Evolutionary conservation across 2,888 invertebrate genomes (phyloP), one percentile per base, ranked within the genome.

Genomic region (Mactromeris polynyma): DNA sequence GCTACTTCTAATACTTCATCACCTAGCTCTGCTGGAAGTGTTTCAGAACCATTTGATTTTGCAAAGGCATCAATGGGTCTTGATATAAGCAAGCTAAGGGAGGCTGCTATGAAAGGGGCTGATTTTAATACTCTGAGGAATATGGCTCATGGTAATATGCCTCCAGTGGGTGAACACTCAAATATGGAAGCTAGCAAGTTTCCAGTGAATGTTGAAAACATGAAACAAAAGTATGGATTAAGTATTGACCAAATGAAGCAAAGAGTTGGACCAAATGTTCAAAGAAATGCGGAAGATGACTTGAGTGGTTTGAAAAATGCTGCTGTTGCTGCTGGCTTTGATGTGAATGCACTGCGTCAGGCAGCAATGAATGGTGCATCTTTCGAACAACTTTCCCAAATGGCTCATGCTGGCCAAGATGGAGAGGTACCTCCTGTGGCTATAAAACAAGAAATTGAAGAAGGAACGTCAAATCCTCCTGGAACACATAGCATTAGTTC

Each of bases 401-500:
- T 91, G 89, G 89, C 91, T 19, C 85, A 82, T 38, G 81, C 81
- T 64, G 21, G 38, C 42, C 19, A 51, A 33, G n/a, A 33, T 33
- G 46, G n/a, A 9, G 26, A 31, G 14, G 26, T n/a, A 9, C 51
- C 33, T 3, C 40, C 69, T 36, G 19, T 58, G 36, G n/a, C 21
- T 36, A 21, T 73, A 0, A 81, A 83, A 79, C 78, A 81, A 19
- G 83, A 64, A 33, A 17, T 26, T 14, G 51, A 54, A 19, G 86
- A 83, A 51, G 64, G 64, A 31, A 14, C 58, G 21, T 21, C 54
- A 26, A 78, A n/a, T 21, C 31, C 73, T 73, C 14, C 73, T 73
- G 73, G 36, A 73, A 14, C 73, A 17, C 33, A 33, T 17, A 93
- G 80, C n/a, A 93, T 96, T 26, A 94, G 94, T 88, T 94, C 95